Evolutionary conservation across 2,113 vertebrate genomes (phyloP).

Genomic region (Nasalis larvatus): DNA sequence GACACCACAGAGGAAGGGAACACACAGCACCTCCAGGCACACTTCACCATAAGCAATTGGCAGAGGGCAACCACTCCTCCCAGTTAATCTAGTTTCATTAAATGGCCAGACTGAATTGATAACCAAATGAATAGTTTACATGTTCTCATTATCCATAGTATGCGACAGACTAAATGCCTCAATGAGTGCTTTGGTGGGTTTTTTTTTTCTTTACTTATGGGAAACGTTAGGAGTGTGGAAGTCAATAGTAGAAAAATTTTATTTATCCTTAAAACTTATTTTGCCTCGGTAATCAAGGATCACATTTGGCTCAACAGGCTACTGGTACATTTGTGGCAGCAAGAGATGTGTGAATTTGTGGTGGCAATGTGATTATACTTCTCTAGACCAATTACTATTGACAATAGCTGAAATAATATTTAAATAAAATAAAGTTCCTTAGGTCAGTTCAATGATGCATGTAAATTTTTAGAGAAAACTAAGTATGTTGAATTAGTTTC

Average conservation of each 20-base stretch:
- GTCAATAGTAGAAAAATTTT: not conserved
- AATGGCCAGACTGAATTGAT: not conserved
- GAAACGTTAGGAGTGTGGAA: not conserved
- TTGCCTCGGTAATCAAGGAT: not conserved
- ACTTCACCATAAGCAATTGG: not conserved
- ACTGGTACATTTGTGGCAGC: not conserved
- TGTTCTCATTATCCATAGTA: not conserved
- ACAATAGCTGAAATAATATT: slow-evolving; percentile 7
- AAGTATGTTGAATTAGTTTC: not conserved
- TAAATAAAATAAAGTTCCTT: not conserved
- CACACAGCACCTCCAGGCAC: not conserved
- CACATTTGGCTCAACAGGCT: not conserved
- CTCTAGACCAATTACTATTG: not conserved
- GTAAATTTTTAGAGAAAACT: slow-evolving; percentile 11
- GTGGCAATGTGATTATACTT: not conserved
- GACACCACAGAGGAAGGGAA: not conserved
- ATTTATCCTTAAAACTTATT: not conserved
- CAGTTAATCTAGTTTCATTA: not conserved
- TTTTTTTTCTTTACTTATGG: not conserved
- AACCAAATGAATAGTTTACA: not conserved
- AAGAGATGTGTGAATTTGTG: not conserved
- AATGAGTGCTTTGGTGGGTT: not conserved
- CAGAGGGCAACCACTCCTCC: fast-evolving
- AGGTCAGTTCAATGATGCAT: slow-evolving; percentile 8
- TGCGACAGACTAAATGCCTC: not conserved